phyloP scores from a whole-genome alignment of 2,797 vertebrate species.

The Clangula hyemalis region DNA sequence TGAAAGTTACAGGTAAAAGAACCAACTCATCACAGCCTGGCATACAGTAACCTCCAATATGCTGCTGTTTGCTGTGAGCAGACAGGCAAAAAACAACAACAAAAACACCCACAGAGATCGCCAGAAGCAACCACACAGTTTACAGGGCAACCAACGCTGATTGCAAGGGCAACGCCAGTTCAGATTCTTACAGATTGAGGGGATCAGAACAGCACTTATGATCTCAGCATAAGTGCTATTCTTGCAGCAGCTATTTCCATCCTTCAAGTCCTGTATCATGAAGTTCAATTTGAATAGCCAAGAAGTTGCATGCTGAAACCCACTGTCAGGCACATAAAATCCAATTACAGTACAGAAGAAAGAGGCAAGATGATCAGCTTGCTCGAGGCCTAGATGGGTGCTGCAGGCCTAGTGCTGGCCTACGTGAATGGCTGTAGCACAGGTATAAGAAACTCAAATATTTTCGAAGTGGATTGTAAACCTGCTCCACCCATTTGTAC shows the following conservation, averaged over 20 bases:
- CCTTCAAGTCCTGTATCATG: background rate
- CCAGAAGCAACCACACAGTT: background rate
- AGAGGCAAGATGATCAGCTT: background rate
- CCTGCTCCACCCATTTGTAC: background rate
- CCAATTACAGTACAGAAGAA: background rate
- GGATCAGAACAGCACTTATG: background rate
- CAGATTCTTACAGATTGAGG: background rate
- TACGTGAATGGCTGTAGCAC: background rate
- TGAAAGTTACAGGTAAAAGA: background rate
- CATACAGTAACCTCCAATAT: background rate
- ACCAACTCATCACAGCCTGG: background rate
- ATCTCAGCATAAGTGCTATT: background rate
- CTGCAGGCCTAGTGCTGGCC: background rate
- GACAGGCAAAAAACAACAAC: background rate
- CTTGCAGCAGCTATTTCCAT: background rate
- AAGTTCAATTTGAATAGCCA: background rate
- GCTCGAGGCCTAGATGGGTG: background rate
- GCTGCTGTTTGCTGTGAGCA: background rate
- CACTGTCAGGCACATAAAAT: background rate
- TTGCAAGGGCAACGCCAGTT: background rate
- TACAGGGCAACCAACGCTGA: background rate
- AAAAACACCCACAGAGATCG: too few relatives aligned
- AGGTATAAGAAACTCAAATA: background rate
- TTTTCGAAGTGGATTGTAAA: background rate
- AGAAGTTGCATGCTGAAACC: background rate